phyloP scores from a whole-genome alignment of 2,113 vertebrate species.

The Seriola rivoliana region DNA sequence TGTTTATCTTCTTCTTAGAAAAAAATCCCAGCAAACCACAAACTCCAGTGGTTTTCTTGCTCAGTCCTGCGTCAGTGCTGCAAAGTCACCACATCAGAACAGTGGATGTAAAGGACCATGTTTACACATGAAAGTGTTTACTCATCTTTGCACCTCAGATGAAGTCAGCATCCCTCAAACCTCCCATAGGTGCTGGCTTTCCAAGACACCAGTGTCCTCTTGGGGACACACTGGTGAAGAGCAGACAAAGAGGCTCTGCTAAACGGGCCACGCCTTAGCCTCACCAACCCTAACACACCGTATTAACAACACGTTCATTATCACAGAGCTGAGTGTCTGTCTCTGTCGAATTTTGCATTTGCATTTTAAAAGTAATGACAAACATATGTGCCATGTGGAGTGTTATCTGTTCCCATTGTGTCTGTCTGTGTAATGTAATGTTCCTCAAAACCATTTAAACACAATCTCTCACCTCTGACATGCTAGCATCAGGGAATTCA shows the following conservation, averaged over 20 bases:
- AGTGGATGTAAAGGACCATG: background rate
- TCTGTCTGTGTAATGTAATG: background rate
- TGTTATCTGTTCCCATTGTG: conserved; percentile 8
- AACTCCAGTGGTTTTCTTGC: background rate
- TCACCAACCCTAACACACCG: background rate
- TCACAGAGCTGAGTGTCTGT: background rate
- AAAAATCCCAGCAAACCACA: background rate
- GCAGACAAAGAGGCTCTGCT: conserved; percentile 40
- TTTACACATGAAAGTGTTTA: conserved; percentile 13
- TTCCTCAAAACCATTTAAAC: conserved; percentile 32
- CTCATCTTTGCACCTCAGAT: background rate
- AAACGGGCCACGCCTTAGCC: conserved; percentile 25
- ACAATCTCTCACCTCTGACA: conserved; percentile 47
- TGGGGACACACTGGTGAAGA: background rate
- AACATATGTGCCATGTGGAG: conserved; percentile 28
- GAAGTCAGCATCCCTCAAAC: conserved; percentile 1
- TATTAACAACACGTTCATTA: conserved; percentile 17
- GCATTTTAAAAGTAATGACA: conserved; percentile 30
- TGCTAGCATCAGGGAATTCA: background rate
- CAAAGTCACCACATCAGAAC: background rate
- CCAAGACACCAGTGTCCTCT: background rate
- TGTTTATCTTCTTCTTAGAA: background rate
- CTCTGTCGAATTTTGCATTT: conserved; percentile 1
- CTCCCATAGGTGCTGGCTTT: conserved; percentile 5
- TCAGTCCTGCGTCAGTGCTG: background rate